These are phyloP conservation scores for Danionella cerebrum DNA, from an alignment of 2,113 vertebrate genomes.

Conservation along the genomic window DNA sequence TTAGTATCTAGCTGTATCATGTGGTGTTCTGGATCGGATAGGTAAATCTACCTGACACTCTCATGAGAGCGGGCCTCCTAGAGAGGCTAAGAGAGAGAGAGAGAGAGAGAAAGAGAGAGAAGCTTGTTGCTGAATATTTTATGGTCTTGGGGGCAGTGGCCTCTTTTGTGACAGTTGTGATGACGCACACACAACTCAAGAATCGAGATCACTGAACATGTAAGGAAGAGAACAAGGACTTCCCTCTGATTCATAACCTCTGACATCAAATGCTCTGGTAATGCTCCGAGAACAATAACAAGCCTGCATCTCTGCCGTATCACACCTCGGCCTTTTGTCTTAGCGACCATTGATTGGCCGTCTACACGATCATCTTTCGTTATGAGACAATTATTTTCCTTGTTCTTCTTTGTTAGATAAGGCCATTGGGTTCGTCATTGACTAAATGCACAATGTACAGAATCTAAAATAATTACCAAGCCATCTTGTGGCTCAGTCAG, in stretches of 20 bases:
- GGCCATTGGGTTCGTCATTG: too few relatives aligned
- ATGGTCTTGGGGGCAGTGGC: conserved; percentile 42
- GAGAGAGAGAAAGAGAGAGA: neutral
- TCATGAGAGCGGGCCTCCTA: neutral
- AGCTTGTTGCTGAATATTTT: conserved; percentile 57
- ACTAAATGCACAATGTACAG: too few relatives aligned
- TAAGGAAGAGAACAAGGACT: neutral
- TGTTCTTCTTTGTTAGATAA: neutral
- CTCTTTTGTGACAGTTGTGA: conserved; percentile 44
- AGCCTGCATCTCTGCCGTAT: neutral
- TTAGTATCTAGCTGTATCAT: conserved; percentile 50
- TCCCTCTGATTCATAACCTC: neutral
- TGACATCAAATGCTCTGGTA: neutral
- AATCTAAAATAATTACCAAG: too few relatives aligned
- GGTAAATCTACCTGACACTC: conserved; percentile 22
- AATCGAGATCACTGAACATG: neutral
- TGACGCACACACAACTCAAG: conserved; percentile 10
- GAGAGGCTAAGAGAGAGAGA: conserved; percentile 16
- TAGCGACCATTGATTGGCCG: neutral
- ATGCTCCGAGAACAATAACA: neutral
- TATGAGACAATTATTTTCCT: neutral
- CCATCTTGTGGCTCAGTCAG: too few relatives aligned
- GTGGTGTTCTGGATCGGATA: conserved; percentile 41
- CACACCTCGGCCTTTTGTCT: neutral
- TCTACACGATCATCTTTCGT: neutral